Evolutionary conservation across 2,797 vertebrate species (phyloP).

Genomic region (Megalops cyprinoides): DNA sequence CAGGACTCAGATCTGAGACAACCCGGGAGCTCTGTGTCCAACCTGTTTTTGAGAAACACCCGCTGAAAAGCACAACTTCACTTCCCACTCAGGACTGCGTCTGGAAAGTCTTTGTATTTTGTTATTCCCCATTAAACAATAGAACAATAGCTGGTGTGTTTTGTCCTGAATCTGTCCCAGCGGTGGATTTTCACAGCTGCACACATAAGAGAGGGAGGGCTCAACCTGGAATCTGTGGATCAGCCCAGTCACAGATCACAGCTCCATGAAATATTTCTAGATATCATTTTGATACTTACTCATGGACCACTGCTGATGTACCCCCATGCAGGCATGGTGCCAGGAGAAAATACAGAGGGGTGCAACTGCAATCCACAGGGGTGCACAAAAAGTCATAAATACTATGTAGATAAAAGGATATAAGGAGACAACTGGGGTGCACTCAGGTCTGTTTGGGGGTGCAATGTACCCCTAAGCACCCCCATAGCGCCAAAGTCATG

Average conservation of each 20-base stretch:
- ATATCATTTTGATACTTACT: background rate
- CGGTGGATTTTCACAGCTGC: slow-evolving; percentile 40
- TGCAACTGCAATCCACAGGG: too few relatives aligned
- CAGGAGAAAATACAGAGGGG: too few relatives aligned
- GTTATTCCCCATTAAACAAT: slow-evolving; percentile 78
- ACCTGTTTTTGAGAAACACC: slow-evolving; percentile 53
- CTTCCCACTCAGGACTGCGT: slow-evolving; percentile 63
- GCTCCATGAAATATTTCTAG: background rate
- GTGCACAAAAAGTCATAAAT: too few relatives aligned
- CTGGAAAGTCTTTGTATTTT: slow-evolving; percentile 75
- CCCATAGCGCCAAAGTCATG: too few relatives aligned
- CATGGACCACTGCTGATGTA: background rate
- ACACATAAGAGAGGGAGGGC: slow-evolving; percentile 18
- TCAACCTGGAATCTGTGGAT: slow-evolving; percentile 14
- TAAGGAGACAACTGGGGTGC: too few relatives aligned
- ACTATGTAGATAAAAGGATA: too few relatives aligned
- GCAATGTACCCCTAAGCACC: too few relatives aligned
- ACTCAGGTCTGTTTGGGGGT: too few relatives aligned
- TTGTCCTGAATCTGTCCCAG: slow-evolving; percentile 52
- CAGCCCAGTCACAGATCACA: background rate
- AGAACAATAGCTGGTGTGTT: slow-evolving; percentile 71
- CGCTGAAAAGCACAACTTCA: slow-evolving; percentile 54
- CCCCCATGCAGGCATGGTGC: background rate
- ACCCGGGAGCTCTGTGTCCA: slow-evolving; percentile 22
- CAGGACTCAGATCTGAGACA: background rate